A percentile compares a stretch with the other conserved stretches of the same genome.
phyloP scores from a whole-genome alignment of 2,888 invertebrate species.

The Ophraella communa region DNA sequence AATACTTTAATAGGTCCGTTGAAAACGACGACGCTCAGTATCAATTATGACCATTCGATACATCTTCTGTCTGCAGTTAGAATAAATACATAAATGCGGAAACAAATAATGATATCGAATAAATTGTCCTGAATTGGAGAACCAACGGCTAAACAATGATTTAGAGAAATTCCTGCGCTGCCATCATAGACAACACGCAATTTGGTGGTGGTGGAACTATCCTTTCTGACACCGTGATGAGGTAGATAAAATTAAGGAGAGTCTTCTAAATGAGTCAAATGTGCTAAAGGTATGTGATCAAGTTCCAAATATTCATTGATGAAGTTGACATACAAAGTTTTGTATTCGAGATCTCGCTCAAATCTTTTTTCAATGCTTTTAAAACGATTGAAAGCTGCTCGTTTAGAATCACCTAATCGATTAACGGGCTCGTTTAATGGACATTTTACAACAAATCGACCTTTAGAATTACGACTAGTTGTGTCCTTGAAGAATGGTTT shows the following conservation, averaged over 20 bases:
- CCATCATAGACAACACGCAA: conserved; percentile 12
- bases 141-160: conserved; percentile 1
- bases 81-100: background rate
- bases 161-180: background rate
- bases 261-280: background rate
- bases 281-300: background rate
- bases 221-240: background rate
- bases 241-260: background rate
- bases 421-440: background rate
- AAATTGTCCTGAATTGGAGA: background rate
- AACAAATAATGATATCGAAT: background rate
- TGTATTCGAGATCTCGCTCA: background rate
- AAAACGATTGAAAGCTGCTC: background rate
- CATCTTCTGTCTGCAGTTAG: conserved; percentile 16
- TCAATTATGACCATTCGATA: conserved; percentile 8
- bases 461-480: background rate
- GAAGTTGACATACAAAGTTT: background rate
- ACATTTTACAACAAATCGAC: background rate
- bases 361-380: background rate
- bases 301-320: background rate
- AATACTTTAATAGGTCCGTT: background rate
- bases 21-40: background rate
- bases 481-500: background rate
- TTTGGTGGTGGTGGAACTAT: conserved; percentile 1
- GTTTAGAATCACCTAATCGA: background rate